phyloP scores from a whole-genome alignment of 2,113 vertebrate genomes.

The Peromyscus leucopus region DNA sequence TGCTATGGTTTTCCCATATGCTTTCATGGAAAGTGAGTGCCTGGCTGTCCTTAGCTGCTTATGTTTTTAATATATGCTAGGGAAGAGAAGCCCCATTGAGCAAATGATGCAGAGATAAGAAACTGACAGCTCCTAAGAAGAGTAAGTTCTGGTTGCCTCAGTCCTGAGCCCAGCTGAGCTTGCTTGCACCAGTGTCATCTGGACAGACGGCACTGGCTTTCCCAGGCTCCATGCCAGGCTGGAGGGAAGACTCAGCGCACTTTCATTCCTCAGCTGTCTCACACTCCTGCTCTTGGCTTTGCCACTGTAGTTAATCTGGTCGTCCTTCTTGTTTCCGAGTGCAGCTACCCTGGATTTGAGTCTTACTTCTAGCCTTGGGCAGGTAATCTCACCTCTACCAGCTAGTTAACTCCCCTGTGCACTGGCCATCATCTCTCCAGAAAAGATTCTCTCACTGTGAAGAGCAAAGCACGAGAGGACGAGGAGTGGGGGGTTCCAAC shows the following conservation, averaged over 20 bases:
- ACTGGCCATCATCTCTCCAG: background rate
- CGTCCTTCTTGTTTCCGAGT: background rate
- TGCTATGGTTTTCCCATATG: constrained; percentile 32
- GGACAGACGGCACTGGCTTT: background rate
- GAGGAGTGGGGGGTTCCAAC: background rate
- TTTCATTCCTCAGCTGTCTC: background rate
- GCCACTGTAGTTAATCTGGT: background rate
- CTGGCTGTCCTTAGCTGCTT: constrained; percentile 29
- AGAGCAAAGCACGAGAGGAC: too few species aligned
- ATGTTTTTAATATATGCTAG: constrained; percentile 10
- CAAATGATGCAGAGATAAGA: background rate
- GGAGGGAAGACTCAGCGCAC: background rate
- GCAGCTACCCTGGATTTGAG: background rate
- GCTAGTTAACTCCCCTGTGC: background rate
- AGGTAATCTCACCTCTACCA: background rate
- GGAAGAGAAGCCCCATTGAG: constrained; percentile 18
- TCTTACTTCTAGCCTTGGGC: background rate
- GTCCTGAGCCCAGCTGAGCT: background rate
- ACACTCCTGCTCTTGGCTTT: background rate
- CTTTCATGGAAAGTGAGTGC: constrained; percentile 37
- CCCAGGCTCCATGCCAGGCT: background rate
- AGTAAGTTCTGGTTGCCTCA: background rate
- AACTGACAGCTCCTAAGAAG: background rate
- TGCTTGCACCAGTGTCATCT: rapidly evolving
- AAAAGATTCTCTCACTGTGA: background rate